Conservation (phyloP, 2,797 vertebrate genomes). For the Erpetoichthys calabaricus region DNA sequence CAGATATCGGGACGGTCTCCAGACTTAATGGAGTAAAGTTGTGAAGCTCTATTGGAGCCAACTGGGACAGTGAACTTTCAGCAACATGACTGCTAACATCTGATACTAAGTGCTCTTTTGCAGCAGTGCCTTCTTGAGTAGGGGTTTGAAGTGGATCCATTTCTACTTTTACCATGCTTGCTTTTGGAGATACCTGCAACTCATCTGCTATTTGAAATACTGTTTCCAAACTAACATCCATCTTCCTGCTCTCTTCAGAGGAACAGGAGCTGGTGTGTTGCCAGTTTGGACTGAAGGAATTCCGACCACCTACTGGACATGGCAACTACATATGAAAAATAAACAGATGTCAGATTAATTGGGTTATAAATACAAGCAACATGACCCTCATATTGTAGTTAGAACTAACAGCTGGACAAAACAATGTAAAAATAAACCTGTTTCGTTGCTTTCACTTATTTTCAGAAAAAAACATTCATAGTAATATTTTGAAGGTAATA, state of each 20-base stretch:
- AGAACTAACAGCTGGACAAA: too few relatives aligned
- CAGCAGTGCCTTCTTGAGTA: slow-evolving; percentile 14
- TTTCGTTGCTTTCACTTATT: too few relatives aligned
- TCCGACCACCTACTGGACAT: slow-evolving; percentile 8
- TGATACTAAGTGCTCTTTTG: slow-evolving; percentile 24
- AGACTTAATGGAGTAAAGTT: slow-evolving; percentile 20
- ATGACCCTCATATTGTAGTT: too few relatives aligned
- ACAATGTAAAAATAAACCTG: too few relatives aligned
- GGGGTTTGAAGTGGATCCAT: slow-evolving; percentile 32
- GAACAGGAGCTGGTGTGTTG: slow-evolving; percentile 17
- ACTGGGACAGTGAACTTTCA: slow-evolving; percentile 25
- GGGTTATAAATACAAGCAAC: too few relatives aligned
- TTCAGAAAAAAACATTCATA: too few relatives aligned
- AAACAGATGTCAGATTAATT: too few relatives aligned
- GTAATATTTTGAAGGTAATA: too few relatives aligned
- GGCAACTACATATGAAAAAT: too few relatives aligned
- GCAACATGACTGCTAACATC: slow-evolving; percentile 20
- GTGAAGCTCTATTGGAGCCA: slow-evolving; percentile 22
- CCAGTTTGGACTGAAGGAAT: slow-evolving; percentile 20
- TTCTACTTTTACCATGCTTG: slow-evolving; percentile 38
- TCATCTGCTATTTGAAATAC: slow-evolving; percentile 61
- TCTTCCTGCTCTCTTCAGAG: slow-evolving; percentile 37
- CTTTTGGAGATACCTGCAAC: slow-evolving; percentile 33
- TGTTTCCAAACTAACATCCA: slow-evolving; percentile 45
- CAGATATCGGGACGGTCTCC: slow-evolving; percentile 27